These are phyloP conservation scores for Chionis minor DNA, from an alignment of 2,113 vertebrate genomes.

Conservation along the genomic window DNA sequence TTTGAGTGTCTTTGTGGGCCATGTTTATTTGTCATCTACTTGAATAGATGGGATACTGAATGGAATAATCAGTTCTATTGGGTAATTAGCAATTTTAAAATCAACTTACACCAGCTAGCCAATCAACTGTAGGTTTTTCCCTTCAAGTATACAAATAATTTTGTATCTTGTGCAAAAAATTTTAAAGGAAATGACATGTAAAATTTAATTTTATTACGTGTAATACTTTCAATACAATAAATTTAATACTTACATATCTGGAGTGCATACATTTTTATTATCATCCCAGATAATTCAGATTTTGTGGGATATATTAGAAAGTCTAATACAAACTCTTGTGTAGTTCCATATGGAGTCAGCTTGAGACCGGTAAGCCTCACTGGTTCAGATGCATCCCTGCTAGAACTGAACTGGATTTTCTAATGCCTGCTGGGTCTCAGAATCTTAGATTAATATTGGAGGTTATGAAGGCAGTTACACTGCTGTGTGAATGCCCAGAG, in stretches of 20 bases:
- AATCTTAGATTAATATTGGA: not conserved
- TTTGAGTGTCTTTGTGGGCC: not conserved
- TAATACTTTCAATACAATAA: not conserved
- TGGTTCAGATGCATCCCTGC: not conserved
- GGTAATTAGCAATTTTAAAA: not conserved
- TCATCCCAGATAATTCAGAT: not conserved
- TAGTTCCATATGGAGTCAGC: not conserved
- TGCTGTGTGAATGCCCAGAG: not conserved
- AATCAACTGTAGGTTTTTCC: not conserved
- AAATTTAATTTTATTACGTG: not conserved
- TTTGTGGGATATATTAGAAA: not conserved
- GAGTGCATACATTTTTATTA: not conserved
- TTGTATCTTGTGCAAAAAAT: too few relatives aligned
- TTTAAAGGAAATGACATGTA: not conserved
- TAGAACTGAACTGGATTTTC: not conserved
- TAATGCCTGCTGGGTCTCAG: not conserved
- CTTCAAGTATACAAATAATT: not conserved
- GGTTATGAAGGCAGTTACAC: not conserved
- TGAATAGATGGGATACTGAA: not conserved
- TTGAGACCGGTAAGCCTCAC: not conserved
- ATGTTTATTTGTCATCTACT: not conserved
- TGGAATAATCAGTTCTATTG: not conserved
- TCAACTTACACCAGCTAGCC: not conserved
- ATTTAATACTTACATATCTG: not conserved
- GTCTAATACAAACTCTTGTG: not conserved